Percentiles rank a stretch among this genome's conserved stretches.
Conservation (phyloP, 2,888 invertebrate species). For the Lacanobia wlatinum region DNA sequence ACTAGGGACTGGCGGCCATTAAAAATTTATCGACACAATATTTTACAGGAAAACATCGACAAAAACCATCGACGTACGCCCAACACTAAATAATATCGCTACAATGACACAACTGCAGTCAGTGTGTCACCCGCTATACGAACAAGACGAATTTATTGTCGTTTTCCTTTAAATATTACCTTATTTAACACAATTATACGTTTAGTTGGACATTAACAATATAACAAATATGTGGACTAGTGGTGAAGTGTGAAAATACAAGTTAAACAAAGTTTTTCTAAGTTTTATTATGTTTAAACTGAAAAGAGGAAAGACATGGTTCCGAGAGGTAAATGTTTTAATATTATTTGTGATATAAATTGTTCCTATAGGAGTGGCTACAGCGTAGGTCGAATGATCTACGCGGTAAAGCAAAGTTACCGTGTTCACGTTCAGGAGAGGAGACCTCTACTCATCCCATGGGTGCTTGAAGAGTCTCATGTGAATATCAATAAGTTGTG, state of each 20-base stretch:
- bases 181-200: constrained; percentile 43
- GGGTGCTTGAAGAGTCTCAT: neutral
- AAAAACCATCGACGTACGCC: constrained; percentile 44
- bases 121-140: constrained; percentile 66
- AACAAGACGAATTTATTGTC: constrained; percentile 61
- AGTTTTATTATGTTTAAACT: constrained; percentile 74
- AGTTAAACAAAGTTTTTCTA: constrained; percentile 39
- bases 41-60: constrained; percentile 49
- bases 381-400: neutral
- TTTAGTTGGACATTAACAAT: constrained; percentile 30
- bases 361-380: constrained; percentile 31
- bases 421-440: neutral
- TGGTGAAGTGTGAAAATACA: constrained; percentile 36
- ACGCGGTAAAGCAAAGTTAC: neutral
- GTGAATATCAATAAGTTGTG: neutral
- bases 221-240: constrained; percentile 50
- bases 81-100: constrained; percentile 65
- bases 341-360: constrained; percentile 25
- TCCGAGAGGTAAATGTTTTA: constrained; percentile 78
- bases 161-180: constrained; percentile 63
- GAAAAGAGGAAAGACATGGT: constrained; percentile 84
- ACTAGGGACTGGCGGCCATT: neutral
- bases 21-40: constrained; percentile 24
- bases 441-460: neutral
- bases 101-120: constrained; percentile 66